A percentile compares a stretch with the other conserved stretches of the same genome.
Evolutionary conservation across 2,113 vertebrate genomes (phyloP).

Genomic region (Serinus canaria): DNA sequence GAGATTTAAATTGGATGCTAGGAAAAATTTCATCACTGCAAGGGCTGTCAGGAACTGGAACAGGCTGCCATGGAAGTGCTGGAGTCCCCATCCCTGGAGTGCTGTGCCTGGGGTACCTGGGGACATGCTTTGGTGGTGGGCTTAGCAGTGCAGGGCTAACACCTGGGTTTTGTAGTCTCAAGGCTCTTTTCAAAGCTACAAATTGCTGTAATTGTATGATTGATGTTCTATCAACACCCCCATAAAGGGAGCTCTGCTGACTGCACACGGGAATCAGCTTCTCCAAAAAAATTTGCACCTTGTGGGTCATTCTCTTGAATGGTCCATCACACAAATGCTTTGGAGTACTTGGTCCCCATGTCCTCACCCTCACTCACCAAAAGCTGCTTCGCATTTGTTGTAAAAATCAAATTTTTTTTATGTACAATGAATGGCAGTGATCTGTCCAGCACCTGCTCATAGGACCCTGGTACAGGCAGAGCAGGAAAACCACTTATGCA

Average conservation of each 20-base stretch:
- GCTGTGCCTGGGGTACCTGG: too few species aligned
- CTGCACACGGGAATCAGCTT: background rate
- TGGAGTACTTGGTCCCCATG: background rate
- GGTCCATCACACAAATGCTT: background rate
- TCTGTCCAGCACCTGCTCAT: background rate
- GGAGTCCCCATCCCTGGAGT: background rate
- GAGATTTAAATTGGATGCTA: background rate
- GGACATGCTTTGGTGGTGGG: background rate
- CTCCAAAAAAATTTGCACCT: background rate
- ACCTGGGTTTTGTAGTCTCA: background rate
- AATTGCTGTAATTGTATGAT: background rate
- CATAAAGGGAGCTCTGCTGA: background rate
- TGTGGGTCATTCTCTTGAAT: background rate
- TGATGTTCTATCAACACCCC: background rate
- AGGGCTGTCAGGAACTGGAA: background rate
- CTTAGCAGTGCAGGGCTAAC: background rate
- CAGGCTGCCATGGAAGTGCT: background rate
- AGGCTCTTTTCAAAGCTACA: background rate
- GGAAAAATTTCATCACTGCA: background rate
- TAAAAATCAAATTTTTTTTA: background rate
- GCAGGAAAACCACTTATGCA: background rate
- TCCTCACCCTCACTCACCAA: background rate
- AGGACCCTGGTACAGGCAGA: rapidly evolving
- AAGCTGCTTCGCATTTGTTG: background rate
- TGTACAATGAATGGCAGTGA: background rate